phyloP scores from a whole-genome alignment of 2,888 invertebrate genomes.

The Drosophila gaucha region DNA sequence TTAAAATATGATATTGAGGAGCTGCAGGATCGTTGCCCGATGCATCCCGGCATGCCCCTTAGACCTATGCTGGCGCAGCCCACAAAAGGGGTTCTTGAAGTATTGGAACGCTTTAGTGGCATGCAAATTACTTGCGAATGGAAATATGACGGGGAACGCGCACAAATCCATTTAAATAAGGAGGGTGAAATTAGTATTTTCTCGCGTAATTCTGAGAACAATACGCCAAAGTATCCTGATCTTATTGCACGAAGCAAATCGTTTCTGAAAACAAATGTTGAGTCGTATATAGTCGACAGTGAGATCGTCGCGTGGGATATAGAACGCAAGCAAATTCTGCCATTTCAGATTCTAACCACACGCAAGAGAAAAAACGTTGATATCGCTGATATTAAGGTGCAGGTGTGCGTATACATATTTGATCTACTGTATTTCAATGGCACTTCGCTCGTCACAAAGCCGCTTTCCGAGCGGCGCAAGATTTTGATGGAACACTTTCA shows the following conservation, averaged over 20 bases:
- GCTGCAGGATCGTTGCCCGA: constrained; percentile 92
- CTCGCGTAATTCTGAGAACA: constrained; percentile 98
- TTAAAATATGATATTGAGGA: constrained; percentile 90
- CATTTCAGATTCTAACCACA: constrained; percentile 98
- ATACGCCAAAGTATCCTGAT: constrained; percentile 98
- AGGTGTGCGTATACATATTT: constrained; percentile 98
- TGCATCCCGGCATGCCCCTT: constrained; percentile 96
- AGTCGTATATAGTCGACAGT: constrained; percentile 96
- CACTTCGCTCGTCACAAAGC: constrained; percentile 90
- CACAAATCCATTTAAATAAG: constrained; percentile 93
- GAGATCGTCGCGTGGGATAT: constrained; percentile 99
- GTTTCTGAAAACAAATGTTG: constrained; percentile 87
- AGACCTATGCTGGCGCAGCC: constrained; percentile 99
- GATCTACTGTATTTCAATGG: constrained; percentile 97
- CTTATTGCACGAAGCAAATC: constrained; percentile 90
- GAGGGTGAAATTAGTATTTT: constrained; percentile 92
- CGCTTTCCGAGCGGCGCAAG: constrained; percentile 90
- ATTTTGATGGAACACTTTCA: constrained; percentile 90
- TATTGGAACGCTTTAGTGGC: constrained; percentile 92
- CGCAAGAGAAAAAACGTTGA: constrained; percentile 94
- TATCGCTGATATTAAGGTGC: constrained; percentile 86
- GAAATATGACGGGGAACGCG: constrained; percentile 99
- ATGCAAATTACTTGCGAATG: constrained; percentile 98
- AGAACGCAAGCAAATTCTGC: constrained; percentile 94
- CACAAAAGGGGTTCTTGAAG: constrained; percentile 96